Evolutionary conservation across 2,797 vertebrate species (phyloP), one percentile per base, ranked within the genome.

Genomic region (Avahi laniger): DNA sequence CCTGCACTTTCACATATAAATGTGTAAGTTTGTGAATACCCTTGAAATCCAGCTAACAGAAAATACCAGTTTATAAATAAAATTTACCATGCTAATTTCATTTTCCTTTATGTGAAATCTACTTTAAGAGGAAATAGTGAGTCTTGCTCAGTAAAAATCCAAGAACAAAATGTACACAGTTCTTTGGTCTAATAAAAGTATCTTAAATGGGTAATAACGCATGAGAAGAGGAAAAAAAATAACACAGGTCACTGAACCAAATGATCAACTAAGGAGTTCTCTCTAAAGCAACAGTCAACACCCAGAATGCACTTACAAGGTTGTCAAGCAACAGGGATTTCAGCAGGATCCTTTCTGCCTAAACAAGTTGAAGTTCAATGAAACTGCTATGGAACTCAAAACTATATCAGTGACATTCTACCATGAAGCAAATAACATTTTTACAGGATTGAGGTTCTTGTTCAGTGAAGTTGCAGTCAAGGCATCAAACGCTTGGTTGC

Each of bases 161-260:
- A 95, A 83, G 50, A 97, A 96, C 26, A 96, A 97, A 97, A 89
- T 87, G 20, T 35, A 54, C 89, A 81, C 28, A 90, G 38, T 82
- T 92, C 70, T 88, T 35, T 79, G 57, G 50, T 91, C 81, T 95
- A 94, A 92, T 73, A 20, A 95, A 97, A 97, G 86, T 83, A 91
- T 93, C 96, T 97, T 95, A 96, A 96, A 94, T 93, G 38, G 67
- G 50, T 85, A 95, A 96, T 89, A 97, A 95, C 46, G 67, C 92
- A 88, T 96, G 50, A 92, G 26, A 89, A 94, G 84, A 95, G 76
- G 76, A 78, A 93, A 97, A 46, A 93, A 89, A 89, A 73, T 67
- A 95, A 79, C 35, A 81, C 0, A 17, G 83, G 38, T 90, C 83
- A 78, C 67, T 97, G 96, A 95, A 88, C 67, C 61, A 95, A 97